Conservation (phyloP, 2,888 invertebrate genomes). For the Invenusta paracnida region DNA sequence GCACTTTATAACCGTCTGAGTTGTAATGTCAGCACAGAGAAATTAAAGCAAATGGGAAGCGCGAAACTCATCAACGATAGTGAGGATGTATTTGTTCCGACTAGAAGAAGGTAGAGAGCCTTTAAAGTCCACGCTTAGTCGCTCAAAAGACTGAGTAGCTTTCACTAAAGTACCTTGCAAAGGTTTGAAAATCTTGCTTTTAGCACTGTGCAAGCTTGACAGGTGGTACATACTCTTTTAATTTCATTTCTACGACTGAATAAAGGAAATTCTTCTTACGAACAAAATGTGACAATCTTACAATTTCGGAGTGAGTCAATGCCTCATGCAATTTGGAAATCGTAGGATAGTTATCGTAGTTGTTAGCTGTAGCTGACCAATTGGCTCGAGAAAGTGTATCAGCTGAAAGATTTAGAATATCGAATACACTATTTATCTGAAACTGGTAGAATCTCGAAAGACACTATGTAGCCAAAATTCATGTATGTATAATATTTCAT, state of each 20-base stretch:
- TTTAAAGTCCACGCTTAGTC: conserved; percentile 48
- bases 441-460: no score
- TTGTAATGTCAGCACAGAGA: conserved; percentile 46
- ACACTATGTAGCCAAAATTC: no score
- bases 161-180: conserved; percentile 42
- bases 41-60: conserved; percentile 48
- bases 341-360: no score
- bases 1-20: conserved; percentile 44
- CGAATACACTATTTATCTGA: no score
- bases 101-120: conserved; percentile 46
- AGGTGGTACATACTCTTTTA: conserved; percentile 12
- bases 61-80: conserved; percentile 47
- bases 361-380: no score
- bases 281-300: conserved; percentile 39
- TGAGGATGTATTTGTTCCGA: conserved; percentile 46
- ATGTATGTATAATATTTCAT: no score
- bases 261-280: conserved; percentile 41
- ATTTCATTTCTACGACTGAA: conserved; percentile 12
- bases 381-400: no score
- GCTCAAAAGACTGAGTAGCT: conserved; percentile 47
- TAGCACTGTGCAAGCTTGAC: conserved; percentile 40
- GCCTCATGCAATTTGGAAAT: no score
- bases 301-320: conserved; percentile 41
- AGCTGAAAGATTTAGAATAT: no score
- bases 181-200: conserved; percentile 43